Base-by-base conservation (phyloP, 1,140 invertebrate species). In the Cydia fagiglandana region DNA sequence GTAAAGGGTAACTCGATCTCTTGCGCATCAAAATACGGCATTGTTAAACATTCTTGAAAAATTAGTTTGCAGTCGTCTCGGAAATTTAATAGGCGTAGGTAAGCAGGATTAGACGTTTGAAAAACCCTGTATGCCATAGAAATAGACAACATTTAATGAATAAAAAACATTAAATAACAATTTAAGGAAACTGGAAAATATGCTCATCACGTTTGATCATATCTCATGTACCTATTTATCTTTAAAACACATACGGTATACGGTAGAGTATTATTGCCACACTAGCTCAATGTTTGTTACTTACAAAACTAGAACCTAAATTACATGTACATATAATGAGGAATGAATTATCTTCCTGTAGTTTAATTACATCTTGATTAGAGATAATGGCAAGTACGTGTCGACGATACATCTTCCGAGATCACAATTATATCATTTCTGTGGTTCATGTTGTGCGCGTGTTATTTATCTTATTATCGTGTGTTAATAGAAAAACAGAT, bases 311-410 rank as follows among this genome's bases (percentile, higher is more conserved):
- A 66, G 13, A 70, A 3, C n/a, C 13, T 12, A 34, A n/a, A 17
- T n/a, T 7, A 30, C 34, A 34, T 34, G 30, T 68, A 30, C 34
- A 70, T 70, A 38, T 6, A 68, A 68, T 68, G 38, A 68, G 6
- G 7, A 17, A 41, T 38, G 66, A 17, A 30, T 38, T 38, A 70
- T 45, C 30, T 38, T 12, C n/a, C 15, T 45, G 66, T 45, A 38
- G 66, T 70, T 66, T 78, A 75, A 75, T 78, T 78, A 78, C 74
- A 75, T 73, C 66, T 45, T 64, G 76, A 78, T 78, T 73, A 78
- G 77, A 77, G 74, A 77, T 47, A 78, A 70, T 70, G 20, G 45
- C 64, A 74, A 50, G 15, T 12, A 74, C 66, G n/a, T 70, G 66
- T 17, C 30, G 66, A 34, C 15, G 13, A n/a, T 38, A 70, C 66